Base-by-base conservation (phyloP, 2,888 invertebrate genomes). In the Lasius platythorax region DNA sequence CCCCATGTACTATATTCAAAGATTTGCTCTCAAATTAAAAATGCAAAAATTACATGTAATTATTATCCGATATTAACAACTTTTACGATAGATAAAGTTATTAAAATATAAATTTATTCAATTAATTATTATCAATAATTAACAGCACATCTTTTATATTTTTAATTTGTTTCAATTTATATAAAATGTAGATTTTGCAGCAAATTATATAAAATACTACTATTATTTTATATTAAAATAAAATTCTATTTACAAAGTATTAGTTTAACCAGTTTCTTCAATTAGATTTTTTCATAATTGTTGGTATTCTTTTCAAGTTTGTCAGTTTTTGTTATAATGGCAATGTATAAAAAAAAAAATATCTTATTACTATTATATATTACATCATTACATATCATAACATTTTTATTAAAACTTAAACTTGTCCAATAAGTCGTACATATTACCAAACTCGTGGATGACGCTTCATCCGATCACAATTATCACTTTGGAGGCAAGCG, bases 1-100 rank as follows among this genome's bases (percentile, higher is more conserved):
- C 85, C 74, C 76, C 66, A 85, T 84, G 73, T 88, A 86, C 70
- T 83, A 86, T 66, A 53, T 76, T 73, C 75, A 86, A 85, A 87
- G 74, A 87, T 83, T 75, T 82, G 50, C 56, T 63, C 70, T 33
- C 43, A 83, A 84, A 82, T 67, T 72, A 84, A 85, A 74, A 73
- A 86, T 18, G 40, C n/a, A 2, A 40, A 61, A 67, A 18, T 30
- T 56, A 43, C 12, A 12, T 40, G 3, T 33, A 37, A 64, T 75
- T 33, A 28, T 68, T 56, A 58, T 28, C 23, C 18, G 3, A 56
- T 40, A n/a, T 67, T 56, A 56, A 33, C 3, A 33, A 64, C 2
- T 61, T 33, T 0, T 64, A 46, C 2, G n/a, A 74, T 30, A 15
- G 2, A 28, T n/a, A 9, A 63, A 30, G 0, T n/a, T n/a, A 53